phyloP scores from a whole-genome alignment of 1,140 invertebrate genomes.

The Orchesella cincta region DNA sequence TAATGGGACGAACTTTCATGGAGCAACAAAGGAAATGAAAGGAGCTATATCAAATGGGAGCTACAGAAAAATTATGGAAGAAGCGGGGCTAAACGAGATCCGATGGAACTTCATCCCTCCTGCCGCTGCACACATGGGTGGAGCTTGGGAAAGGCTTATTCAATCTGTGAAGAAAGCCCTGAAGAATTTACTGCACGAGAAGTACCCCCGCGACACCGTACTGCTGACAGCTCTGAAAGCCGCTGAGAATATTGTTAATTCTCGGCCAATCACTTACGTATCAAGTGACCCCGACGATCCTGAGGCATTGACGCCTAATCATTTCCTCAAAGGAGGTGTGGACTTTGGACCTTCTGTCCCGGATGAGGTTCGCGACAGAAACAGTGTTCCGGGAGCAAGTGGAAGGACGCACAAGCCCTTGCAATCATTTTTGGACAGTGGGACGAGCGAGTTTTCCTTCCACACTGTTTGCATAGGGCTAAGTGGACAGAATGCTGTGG shows the following conservation, averaged over 20 bases:
- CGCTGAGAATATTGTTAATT: conserved; percentile 50
- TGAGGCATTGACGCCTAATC: conserved; percentile 46
- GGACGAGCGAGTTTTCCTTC: too few relatives aligned
- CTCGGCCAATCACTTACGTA: conserved; percentile 48
- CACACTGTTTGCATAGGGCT: too few relatives aligned
- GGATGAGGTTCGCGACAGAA: conserved; percentile 7
- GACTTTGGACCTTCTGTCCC: background rate
- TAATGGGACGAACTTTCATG: conserved; percentile 54
- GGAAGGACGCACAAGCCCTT: conserved; percentile 24
- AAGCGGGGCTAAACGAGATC: background rate
- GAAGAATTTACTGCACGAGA: background rate
- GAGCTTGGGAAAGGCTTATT: conserved; percentile 15
- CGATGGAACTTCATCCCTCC: background rate
- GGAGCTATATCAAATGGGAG: background rate
- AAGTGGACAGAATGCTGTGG: too few relatives aligned
- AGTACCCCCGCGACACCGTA: background rate
- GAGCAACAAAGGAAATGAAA: conserved; percentile 12
- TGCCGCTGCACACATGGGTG: background rate
- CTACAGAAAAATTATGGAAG: background rate
- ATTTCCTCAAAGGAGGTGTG: conserved; percentile 44
- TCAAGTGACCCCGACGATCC: conserved; percentile 43
- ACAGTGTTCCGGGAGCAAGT: background rate
- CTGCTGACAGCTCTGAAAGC: conserved; percentile 44
- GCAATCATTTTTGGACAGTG: conserved; percentile 19
- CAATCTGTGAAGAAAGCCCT: background rate